These are phyloP conservation scores for Lates japonicus DNA, from an alignment of 2,797 vertebrate species.

Conservation along the genomic window DNA sequence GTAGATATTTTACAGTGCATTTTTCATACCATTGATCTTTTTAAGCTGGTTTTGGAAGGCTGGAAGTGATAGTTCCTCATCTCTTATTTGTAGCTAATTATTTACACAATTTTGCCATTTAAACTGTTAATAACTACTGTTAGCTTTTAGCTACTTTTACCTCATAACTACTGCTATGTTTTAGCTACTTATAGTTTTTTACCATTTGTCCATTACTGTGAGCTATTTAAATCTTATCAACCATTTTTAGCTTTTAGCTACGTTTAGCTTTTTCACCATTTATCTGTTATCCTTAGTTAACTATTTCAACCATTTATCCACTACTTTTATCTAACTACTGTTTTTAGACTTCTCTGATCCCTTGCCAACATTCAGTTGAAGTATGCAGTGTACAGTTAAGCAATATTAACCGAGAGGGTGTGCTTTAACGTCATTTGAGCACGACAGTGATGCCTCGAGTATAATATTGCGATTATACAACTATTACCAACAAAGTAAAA, in stretches of 20 bases:
- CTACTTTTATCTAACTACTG: neutral
- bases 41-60: neutral
- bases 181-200: neutral
- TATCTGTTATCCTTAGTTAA: neutral
- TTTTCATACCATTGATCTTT: neutral
- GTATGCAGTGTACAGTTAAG: neutral
- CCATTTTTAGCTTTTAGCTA: too few species aligned
- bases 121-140: neutral
- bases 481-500: too few species aligned
- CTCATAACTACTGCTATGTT: neutral
- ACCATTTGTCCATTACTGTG: neutral
- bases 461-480: too few species aligned
- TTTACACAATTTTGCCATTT: neutral
- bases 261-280: neutral
- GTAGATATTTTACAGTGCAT: too few species aligned
- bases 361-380: neutral
- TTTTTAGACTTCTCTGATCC: neutral
- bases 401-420: too few species aligned
- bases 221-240: too few species aligned
- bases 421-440: too few species aligned
- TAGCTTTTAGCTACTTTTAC: neutral
- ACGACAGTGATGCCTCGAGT: too few species aligned
- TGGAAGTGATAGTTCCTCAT: neutral
- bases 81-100: neutral
- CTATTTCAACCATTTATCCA: neutral